These are phyloP conservation scores for Ectemnius cavifrons DNA, from an alignment of 2,888 invertebrate genomes.

Conservation along the genomic window DNA sequence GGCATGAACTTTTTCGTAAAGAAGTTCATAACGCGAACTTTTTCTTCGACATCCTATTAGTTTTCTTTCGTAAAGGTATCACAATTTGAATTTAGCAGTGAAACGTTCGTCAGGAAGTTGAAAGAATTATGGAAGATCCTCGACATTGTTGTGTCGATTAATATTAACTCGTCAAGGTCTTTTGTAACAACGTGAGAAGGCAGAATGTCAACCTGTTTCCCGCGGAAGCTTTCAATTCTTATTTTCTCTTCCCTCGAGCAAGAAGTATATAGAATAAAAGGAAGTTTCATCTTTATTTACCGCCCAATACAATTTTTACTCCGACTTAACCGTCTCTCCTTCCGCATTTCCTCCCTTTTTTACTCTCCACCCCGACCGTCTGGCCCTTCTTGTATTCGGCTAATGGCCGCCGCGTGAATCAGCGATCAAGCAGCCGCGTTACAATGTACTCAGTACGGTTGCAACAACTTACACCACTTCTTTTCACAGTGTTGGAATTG, in stretches of 20 bases:
- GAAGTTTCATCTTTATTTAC: conserved; percentile 49
- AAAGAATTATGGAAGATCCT: too few relatives aligned
- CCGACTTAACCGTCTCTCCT: not conserved
- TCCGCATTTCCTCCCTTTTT: not conserved
- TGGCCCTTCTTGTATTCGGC: not conserved
- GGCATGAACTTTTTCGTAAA: conserved; percentile 46
- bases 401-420: conserved; percentile 4
- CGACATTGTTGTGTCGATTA: conserved; percentile 43
- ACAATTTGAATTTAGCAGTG: too few relatives aligned
- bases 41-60: too few relatives aligned
- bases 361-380: not conserved
- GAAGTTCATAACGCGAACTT: conserved; percentile 25
- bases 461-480: too few relatives aligned
- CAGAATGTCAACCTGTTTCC: conserved; percentile 15
- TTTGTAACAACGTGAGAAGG: conserved; percentile 31
- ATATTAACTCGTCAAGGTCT: conserved; percentile 45
- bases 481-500: too few relatives aligned
- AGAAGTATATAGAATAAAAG: conserved; percentile 3
- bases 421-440: not conserved
- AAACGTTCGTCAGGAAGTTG: too few relatives aligned
- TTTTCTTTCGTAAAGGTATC: too few relatives aligned
- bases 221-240: conserved; percentile 13
- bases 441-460: not conserved
- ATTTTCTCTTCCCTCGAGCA: conserved; percentile 16
- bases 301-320: conserved; percentile 48